A percentile compares a stretch with the other conserved stretches of the same genome.
These are phyloP conservation scores for Danionella cerebrum DNA, from an alignment of 2,113 vertebrate genomes.

Conservation along the genomic window DNA sequence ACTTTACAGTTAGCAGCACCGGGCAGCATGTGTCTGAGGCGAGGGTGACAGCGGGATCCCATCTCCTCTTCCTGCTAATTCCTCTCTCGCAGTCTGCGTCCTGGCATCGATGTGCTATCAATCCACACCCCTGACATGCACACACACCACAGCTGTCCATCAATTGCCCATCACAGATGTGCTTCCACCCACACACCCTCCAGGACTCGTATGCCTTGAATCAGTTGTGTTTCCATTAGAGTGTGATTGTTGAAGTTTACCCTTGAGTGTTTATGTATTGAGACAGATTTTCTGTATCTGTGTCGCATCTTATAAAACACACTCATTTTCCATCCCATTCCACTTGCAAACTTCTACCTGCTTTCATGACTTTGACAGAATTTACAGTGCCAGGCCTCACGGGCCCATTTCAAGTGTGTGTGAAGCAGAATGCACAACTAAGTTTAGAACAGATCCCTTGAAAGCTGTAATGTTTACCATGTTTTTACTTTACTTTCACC, in stretches of 20 bases:
- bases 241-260: background rate
- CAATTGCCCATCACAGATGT: slow-evolving; percentile 20
- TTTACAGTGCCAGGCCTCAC: slow-evolving; percentile 17
- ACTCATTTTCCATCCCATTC: background rate
- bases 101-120: slow-evolving; percentile 10
- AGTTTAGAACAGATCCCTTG: background rate
- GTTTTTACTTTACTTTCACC: slow-evolving; percentile 11
- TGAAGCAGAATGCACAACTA: background rate
- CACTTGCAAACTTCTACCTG: background rate
- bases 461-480: slow-evolving; percentile 7
- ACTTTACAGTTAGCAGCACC: slow-evolving; percentile 15
- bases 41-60: slow-evolving; percentile 17
- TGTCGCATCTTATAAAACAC: background rate
- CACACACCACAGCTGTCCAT: slow-evolving; percentile 15
- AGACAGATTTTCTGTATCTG: slow-evolving; percentile 3
- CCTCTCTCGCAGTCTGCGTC: background rate
- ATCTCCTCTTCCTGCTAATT: slow-evolving; percentile 8
- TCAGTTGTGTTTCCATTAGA: background rate
- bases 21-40: slow-evolving; percentile 3
- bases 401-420: background rate
- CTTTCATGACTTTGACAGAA: slow-evolving; percentile 16
- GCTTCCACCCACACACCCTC: slow-evolving; percentile 12
- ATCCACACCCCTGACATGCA: slow-evolving; percentile 5
- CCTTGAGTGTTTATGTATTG: background rate
- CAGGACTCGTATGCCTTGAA: slow-evolving; percentile 7